Evolutionary conservation across 2,888 invertebrate species (phyloP).

Genomic region (Nowickia ferox): DNA sequence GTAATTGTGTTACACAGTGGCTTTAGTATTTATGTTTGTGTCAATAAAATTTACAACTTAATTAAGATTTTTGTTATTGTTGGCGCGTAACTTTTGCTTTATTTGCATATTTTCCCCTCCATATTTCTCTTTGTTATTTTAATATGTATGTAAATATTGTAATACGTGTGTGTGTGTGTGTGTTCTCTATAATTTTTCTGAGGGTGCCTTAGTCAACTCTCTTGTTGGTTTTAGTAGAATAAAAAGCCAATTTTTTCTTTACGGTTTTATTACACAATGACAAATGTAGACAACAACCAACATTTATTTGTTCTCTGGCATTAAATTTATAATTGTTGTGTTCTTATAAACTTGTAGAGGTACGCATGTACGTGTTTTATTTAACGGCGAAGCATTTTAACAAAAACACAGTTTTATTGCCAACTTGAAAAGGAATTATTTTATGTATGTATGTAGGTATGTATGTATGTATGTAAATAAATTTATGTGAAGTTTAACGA

Average conservation of each 20-base stretch:
- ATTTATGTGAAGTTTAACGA: no score
- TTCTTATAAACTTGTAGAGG: no score
- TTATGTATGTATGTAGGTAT: no score
- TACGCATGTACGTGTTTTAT: not conserved
- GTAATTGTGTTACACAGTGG: not conserved
- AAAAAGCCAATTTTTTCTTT: not conserved
- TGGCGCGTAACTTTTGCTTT: conserved; percentile 18
- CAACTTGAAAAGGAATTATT: no score
- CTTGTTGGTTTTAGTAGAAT: not conserved
- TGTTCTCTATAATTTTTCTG: not conserved
- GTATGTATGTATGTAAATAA: no score
- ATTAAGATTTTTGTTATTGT: conserved; percentile 62
- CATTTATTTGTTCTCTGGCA: not conserved
- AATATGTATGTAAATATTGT: not conserved
- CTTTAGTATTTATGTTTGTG: conserved; percentile 51
- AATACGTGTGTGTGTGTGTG: no score
- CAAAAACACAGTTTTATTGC: conserved; percentile 6
- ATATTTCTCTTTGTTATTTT: not conserved
- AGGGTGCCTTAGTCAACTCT: not conserved
- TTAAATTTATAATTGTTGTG: conserved; percentile 7
- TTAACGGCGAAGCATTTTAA: not conserved
- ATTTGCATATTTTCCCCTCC: conserved; percentile 8
- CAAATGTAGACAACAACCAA: not conserved
- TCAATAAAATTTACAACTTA: conserved; percentile 70
- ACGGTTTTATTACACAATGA: conserved; percentile 13